Base-by-base conservation (phyloP, 2,113 vertebrate genomes). In the Serilophus lunatus region DNA sequence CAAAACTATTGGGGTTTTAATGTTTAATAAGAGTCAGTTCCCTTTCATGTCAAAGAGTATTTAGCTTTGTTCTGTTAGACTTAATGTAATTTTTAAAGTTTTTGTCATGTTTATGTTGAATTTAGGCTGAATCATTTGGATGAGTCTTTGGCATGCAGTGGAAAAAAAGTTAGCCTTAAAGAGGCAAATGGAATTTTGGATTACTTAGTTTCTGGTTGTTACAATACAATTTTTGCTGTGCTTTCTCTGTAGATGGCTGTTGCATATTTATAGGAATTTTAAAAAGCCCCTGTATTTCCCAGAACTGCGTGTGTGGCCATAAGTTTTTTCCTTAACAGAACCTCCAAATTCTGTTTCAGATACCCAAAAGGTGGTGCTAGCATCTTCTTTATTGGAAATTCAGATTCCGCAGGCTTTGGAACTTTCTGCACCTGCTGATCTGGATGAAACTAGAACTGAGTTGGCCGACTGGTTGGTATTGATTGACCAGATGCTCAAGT, bases 401-500 rank as follows among this genome's bases (percentile, higher is more conserved):
- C 97, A 96, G 82, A 75, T 96, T 74, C 98, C 97, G 6, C 98
- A 97, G 61, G 89, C 97, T 50, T 97, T 97, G 0, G 99, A 99
- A 70, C 92, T 96, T 25, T 98, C 99, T 75, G 95, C 98, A 25
- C 98, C 98, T 88, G 98, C 98, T n/a, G 99, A 99, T 96, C 98
- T 99, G 93, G 98, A 99, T 89, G 98, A 98, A 97, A 99, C 99
- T 14, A 99, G 98, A 94, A 99, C 98, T 22, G 99, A 99, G 68
- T 98, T 99, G 59, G 98, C 98, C 5, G 98, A 99, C 96, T 99
- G 99, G 99, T 97, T 99, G 70, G 94, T 98, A 29, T 98, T 99
- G 92, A 99, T 99, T 65, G 99, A 99, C 66, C 99, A 99, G 97
- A 99, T 99, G 99, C 98, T 99, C 22, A 99, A 99, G 97, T 99